Evolutionary conservation across 2,113 vertebrate species (phyloP).

Genomic region (Neomonachus schauinslandi): DNA sequence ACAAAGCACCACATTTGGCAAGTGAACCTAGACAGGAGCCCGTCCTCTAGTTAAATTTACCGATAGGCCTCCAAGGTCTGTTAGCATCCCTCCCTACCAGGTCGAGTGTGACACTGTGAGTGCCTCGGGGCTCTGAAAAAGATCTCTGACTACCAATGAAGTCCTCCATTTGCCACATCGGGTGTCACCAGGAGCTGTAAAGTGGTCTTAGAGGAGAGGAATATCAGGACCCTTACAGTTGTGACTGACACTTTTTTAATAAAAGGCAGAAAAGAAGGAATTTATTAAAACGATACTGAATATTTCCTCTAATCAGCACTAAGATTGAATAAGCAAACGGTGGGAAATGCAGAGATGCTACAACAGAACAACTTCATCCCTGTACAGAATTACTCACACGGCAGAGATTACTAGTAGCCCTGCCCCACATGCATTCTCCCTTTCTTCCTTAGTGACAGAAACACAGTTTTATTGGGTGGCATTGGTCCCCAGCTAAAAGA

Average conservation of each 20-base stretch:
- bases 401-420: not conserved
- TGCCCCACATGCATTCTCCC: not conserved
- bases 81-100: not conserved
- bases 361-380: not conserved
- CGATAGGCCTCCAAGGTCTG: not conserved
- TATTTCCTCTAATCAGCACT: conserved; percentile 14
- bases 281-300: not conserved
- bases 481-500: not conserved
- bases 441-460: conserved; percentile 3
- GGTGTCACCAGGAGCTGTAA: not conserved
- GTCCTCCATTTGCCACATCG: not conserved
- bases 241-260: not conserved
- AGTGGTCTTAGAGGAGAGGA: not conserved
- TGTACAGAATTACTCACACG: not conserved
- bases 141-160: not conserved
- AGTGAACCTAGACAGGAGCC: not conserved
- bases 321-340: not conserved
- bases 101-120: not conserved
- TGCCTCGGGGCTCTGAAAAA: not conserved
- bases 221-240: not conserved
- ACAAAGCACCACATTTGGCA: not conserved
- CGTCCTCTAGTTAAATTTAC: not conserved
- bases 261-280: conserved; percentile 17
- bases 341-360: not conserved
- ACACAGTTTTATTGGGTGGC: not conserved